These are phyloP conservation scores for Cabera pusaria DNA, from an alignment of 2,888 invertebrate species.

Conservation along the genomic window DNA sequence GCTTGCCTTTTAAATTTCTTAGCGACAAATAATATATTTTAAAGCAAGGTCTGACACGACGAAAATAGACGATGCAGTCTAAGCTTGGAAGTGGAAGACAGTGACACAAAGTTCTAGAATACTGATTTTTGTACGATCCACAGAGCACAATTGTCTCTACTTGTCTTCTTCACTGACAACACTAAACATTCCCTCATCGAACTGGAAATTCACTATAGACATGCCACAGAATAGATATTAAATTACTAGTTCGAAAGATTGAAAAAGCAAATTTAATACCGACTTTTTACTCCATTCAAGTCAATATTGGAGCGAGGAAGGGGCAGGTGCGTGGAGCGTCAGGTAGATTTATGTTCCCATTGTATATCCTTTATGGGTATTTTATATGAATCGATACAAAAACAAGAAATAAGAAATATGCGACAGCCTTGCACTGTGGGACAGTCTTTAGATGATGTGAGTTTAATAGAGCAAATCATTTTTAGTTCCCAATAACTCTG, in stretches of 20 bases:
- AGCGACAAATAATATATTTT: too few species aligned
- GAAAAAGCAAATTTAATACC: constrained; percentile 18
- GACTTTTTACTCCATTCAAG: constrained; percentile 26
- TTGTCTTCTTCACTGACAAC: too few species aligned
- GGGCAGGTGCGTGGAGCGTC: constrained; percentile 28
- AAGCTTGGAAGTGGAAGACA: too few species aligned
- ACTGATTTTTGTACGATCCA: too few species aligned
- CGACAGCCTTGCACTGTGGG: constrained; percentile 5
- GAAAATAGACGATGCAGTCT: too few species aligned
- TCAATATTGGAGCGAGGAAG: constrained; percentile 28
- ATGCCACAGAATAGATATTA: neutral
- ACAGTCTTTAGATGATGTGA: constrained; percentile 3
- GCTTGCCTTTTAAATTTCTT: too few species aligned
- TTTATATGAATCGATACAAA: constrained; percentile 30
- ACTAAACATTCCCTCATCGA: too few species aligned
- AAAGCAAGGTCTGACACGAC: too few species aligned
- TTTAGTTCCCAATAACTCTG: neutral
- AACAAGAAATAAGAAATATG: too few species aligned
- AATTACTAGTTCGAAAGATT: constrained; percentile 6
- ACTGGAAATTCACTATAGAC: too few species aligned
- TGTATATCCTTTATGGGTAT: constrained; percentile 29
- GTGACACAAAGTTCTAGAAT: too few species aligned
- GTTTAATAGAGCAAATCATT: constrained; percentile 6
- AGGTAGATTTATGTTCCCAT: constrained; percentile 34
- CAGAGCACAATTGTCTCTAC: too few species aligned